Evolutionary conservation across 1,140 invertebrate species (phyloP), one percentile per base, ranked within the genome.

Genomic region (Ephestia elutella): DNA sequence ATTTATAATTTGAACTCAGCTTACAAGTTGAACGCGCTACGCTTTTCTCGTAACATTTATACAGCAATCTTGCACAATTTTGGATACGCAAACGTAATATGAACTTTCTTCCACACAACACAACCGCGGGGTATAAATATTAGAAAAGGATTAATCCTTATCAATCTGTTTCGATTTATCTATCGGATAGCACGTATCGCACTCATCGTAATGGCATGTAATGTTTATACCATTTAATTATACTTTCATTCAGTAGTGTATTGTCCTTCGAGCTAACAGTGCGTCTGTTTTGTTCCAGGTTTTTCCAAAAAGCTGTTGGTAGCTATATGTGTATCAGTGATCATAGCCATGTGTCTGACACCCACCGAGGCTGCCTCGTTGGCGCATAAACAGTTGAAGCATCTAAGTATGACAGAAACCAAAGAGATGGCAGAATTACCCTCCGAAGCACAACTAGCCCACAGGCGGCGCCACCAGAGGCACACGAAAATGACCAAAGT

Each of bases 281-380:
- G 18, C 21, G 54, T 57, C 66, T 67, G 70, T 49, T 18, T 81
- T 87, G 78, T 86, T 85, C 3, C 81, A 88, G 85, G 80, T 87
- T 82, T 84, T 82, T 73, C 80, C 68, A 86, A 85, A 82, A 88
- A 79, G 83, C 82, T 86, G 66, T 78, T 86, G 73, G 75, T 86
- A 80, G 83, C 80, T 85, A 71, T 76, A 75, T 75, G 78, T 53
- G 58, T 88, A 72, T 62, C 84, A 61, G 67, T 82, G 62, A 73
- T 86, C 55, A 70, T 87, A 66, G 66, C 77, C 54, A 86, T 86
- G 83, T 84, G 76, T 62, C 65, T 86, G 19, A 78, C 68, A 51
- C 72, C 80, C 38, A 65, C 63, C 25, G 82, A 87, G 54, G 73
- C 78, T 17, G 73, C 75, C 49, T 64, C 80, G 32, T 44, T 65